Percentiles rank a stretch among this genome's conserved stretches.
phyloP scores from a whole-genome alignment of 2,888 invertebrate species.

The Penaeus monodon region DNA sequence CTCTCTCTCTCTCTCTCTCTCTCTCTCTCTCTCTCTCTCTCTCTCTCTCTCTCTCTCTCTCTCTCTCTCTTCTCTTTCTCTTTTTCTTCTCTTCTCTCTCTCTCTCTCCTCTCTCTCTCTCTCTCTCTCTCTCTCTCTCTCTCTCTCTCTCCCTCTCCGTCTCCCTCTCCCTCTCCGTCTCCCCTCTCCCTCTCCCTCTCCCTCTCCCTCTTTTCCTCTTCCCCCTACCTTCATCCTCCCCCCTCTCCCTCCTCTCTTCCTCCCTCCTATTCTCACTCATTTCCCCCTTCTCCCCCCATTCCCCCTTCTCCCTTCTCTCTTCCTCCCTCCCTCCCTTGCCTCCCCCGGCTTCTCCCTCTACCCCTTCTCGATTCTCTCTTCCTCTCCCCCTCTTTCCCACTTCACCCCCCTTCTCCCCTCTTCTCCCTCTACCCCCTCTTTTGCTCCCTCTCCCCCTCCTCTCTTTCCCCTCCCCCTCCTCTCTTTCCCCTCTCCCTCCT shows the following conservation, averaged over 20 bases:
- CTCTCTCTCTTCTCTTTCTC: background rate
- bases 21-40: background rate
- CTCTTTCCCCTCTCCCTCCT: no score
- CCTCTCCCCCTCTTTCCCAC: no score
- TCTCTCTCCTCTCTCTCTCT: background rate
- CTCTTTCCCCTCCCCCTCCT: no score
- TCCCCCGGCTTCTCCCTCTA: background rate
- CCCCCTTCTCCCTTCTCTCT: background rate
- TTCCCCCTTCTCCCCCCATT: background rate
- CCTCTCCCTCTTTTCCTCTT: background rate
- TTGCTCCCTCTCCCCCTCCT: no score
- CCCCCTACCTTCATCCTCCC: no score
- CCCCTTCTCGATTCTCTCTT: no score
- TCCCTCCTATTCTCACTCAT: background rate
- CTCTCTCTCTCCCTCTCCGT: background rate
- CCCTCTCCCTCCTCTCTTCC: background rate
- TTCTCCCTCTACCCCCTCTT: no score
- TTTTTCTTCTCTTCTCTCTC: background rate
- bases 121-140: background rate
- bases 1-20: background rate
- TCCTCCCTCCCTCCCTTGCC: background rate
- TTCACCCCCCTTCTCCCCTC: no score
- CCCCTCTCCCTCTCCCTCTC: conserved; percentile 8
- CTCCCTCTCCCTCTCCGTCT: background rate
- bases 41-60: conserved; percentile 7